phyloP scores from a whole-genome alignment of 2,113 vertebrate genomes.

The Mirounga angustirostris region DNA sequence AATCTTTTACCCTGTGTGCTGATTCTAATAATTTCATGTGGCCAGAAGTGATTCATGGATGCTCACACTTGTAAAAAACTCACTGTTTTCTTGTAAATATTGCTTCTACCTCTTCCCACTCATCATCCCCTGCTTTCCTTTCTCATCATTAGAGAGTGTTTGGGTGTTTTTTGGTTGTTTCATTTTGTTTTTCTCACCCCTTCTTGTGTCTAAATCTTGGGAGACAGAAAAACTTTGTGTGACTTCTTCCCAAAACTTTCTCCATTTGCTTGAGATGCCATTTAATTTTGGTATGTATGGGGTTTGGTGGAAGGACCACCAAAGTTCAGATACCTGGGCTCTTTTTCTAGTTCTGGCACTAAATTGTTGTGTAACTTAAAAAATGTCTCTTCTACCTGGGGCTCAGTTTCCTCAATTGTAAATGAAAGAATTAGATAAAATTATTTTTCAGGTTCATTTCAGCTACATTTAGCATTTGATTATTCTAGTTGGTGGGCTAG shows the following conservation, averaged over 20 bases:
- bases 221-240: not conserved
- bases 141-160: not conserved
- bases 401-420: not conserved
- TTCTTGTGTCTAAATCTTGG: not conserved
- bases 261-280: not conserved
- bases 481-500: conserved; percentile 37
- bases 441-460: conserved; percentile 12
- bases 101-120: not conserved
- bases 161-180: not conserved
- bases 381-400: not conserved
- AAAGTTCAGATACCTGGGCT: not conserved
- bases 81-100: not conserved
- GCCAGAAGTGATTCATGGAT: conserved; percentile 20
- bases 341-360: not conserved
- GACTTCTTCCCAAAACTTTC: not conserved
- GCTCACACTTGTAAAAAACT: conserved; percentile 42
- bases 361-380: not conserved
- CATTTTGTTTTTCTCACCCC: not conserved
- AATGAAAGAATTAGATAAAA: not conserved
- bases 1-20: not conserved
- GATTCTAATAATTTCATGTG: conserved; percentile 54
- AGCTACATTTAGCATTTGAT: conserved; percentile 8
- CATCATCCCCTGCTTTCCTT: not conserved
- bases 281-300: conserved; percentile 11
- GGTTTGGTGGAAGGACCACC: not conserved